Percentiles rank a stretch among this genome's conserved stretches.
These are phyloP conservation scores for Tetheella fluctuosa DNA, from an alignment of 2,888 invertebrate species.

Conservation along the genomic window DNA sequence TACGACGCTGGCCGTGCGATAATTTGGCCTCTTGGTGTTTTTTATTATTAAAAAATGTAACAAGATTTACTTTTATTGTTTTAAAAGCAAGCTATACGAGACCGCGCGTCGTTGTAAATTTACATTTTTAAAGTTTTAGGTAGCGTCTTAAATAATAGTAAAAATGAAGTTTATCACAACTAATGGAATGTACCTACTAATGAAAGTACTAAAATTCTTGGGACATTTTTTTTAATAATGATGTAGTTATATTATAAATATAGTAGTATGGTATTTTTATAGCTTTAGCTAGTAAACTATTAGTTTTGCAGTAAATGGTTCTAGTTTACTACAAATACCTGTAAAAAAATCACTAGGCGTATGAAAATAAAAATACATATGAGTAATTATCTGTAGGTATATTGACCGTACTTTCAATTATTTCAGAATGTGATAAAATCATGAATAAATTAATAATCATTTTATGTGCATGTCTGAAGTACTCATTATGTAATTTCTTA, in stretches of 20 bases:
- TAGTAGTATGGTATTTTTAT: too few relatives aligned
- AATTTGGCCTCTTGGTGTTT: conserved; percentile 27
- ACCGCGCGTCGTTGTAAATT: conserved; percentile 57
- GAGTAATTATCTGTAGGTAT: too few relatives aligned
- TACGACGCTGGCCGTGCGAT: conserved; percentile 57
- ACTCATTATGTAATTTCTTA: too few relatives aligned
- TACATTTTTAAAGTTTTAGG: conserved; percentile 46
- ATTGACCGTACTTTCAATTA: too few relatives aligned
- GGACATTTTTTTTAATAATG: background rate
- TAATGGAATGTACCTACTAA: conserved; percentile 18
- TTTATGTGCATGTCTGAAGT: too few relatives aligned
- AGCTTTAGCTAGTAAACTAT: too few relatives aligned
- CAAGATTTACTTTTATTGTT: conserved; percentile 55
- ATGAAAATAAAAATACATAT: too few relatives aligned
- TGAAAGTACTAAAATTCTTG: background rate
- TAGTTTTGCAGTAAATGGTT: too few relatives aligned
- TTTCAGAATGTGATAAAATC: too few relatives aligned
- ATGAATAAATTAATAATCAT: too few relatives aligned
- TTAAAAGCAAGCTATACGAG: conserved; percentile 50
- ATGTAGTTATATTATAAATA: background rate
- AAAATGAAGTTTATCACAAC: conserved; percentile 40
- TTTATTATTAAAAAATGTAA: conserved; percentile 41
- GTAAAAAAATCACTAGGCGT: too few relatives aligned
- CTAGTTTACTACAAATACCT: too few relatives aligned
- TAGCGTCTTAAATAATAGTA: conserved; percentile 47